Percentiles rank a stretch among this genome's conserved stretches.
Evolutionary conservation across 1,140 invertebrate genomes (phyloP).

Genomic region (Drosophila saltans): DNA sequence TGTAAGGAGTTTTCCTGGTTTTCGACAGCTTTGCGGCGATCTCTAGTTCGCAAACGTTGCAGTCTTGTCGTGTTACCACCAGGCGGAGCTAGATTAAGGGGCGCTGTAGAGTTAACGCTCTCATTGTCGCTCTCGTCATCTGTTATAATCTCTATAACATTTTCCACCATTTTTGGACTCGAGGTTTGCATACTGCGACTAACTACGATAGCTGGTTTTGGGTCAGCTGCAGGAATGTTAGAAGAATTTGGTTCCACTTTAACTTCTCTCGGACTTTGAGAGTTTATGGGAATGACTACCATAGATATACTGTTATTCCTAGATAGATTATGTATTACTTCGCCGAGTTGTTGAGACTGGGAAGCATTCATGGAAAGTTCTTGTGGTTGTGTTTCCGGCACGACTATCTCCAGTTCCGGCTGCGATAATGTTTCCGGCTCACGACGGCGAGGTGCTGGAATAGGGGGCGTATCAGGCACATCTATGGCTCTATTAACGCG

Average conservation of each 20-base stretch:
- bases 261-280: not conserved
- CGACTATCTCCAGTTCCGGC: constrained; percentile 34
- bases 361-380: not conserved
- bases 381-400: constrained; percentile 62
- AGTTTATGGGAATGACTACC: not conserved
- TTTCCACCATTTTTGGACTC: not conserved
- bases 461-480: constrained; percentile 29
- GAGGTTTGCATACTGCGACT: constrained; percentile 37
- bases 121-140: constrained; percentile 67
- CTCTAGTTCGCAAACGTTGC: constrained; percentile 15
- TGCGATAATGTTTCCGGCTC: not conserved
- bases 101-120: constrained; percentile 16
- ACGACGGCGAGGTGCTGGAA: not conserved
- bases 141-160: constrained; percentile 48
- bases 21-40: not conserved
- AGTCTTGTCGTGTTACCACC: constrained; percentile 33
- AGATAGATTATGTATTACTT: constrained; percentile 40
- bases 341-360: constrained; percentile 1
- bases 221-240: too few species aligned
- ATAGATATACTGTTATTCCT: constrained; percentile 25
- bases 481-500: not conserved
- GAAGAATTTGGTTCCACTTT: too few species aligned
- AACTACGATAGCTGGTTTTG: not conserved
- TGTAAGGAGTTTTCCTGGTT: constrained; percentile 27
- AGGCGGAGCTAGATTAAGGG: constrained; percentile 53